A percentile compares a stretch with the other conserved stretches of the same genome.
Evolutionary conservation across 2,888 invertebrate genomes (phyloP).

Genomic region (Stenolophus ochropezus): DNA sequence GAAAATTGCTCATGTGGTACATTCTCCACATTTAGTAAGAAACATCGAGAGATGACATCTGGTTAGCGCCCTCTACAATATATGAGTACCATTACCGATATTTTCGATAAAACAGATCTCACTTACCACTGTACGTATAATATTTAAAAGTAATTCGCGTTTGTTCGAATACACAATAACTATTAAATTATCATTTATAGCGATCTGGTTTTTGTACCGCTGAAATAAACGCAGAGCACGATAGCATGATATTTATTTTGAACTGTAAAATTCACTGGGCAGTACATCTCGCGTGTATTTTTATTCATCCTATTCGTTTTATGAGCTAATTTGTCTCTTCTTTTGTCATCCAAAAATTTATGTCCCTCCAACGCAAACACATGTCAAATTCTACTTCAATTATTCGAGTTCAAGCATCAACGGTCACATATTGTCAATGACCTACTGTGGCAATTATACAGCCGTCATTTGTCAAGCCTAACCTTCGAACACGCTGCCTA

Average conservation of each 20-base stretch:
- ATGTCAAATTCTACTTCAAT: conserved; percentile 25
- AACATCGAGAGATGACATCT: no score
- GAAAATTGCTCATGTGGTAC: no score
- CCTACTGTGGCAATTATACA: conserved; percentile 40
- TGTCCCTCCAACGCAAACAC: neutral
- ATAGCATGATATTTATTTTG: neutral
- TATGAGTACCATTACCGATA: no score
- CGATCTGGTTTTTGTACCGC: no score
- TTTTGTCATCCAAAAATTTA: neutral
- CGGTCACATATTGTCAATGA: conserved; percentile 50
- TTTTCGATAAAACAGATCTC: no score
- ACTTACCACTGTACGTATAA: no score
- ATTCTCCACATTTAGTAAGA: no score
- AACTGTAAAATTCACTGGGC: neutral
- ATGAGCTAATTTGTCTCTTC: neutral
- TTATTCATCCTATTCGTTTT: neutral
- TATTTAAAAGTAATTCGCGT: no score
- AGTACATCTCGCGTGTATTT: neutral
- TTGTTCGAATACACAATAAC: no score
- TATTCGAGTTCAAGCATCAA: conserved; percentile 39
- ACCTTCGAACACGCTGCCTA: conserved; percentile 42
- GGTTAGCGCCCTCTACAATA: no score
- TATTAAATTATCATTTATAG: no score
- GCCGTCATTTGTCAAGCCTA: conserved; percentile 27
- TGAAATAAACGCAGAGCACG: no score